Evolutionary conservation across 1,140 invertebrate genomes (phyloP).

Genomic region (Drosophila biarmipes): DNA sequence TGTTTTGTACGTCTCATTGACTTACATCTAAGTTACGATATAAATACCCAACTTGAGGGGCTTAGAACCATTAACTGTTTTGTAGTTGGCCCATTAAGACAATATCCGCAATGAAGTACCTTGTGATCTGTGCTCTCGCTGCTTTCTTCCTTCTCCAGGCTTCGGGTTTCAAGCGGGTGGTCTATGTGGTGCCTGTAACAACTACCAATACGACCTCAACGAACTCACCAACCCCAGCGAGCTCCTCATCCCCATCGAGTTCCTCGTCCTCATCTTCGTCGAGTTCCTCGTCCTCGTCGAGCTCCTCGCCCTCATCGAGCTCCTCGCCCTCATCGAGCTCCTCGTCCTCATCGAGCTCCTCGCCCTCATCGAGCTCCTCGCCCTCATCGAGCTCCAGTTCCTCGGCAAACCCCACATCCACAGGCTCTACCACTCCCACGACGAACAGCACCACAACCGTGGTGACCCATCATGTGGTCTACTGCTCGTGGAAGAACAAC

Average conservation of each 20-base stretch:
- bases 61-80: constrained; percentile 3
- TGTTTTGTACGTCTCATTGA: constrained; percentile 9
- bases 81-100: background rate
- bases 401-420: background rate
- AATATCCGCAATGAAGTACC: constrained; percentile 15
- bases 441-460: background rate
- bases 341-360: background rate
- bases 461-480: constrained; percentile 3
- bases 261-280: too few relatives aligned
- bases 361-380: background rate
- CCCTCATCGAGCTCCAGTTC: background rate
- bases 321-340: background rate
- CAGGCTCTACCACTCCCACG: too few relatives aligned
- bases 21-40: background rate
- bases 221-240: background rate
- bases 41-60: constrained; percentile 5
- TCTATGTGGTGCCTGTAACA: constrained; percentile 23
- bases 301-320: background rate
- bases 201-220: background rate
- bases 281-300: background rate
- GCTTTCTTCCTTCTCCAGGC: constrained; percentile 26
- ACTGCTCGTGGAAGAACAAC: constrained; percentile 42
- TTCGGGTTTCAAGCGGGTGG: constrained; percentile 5
- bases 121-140: constrained; percentile 24
- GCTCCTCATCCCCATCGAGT: background rate